Conservation (phyloP, 2,113 vertebrate genomes). For the Pelecanus crispus region DNA sequence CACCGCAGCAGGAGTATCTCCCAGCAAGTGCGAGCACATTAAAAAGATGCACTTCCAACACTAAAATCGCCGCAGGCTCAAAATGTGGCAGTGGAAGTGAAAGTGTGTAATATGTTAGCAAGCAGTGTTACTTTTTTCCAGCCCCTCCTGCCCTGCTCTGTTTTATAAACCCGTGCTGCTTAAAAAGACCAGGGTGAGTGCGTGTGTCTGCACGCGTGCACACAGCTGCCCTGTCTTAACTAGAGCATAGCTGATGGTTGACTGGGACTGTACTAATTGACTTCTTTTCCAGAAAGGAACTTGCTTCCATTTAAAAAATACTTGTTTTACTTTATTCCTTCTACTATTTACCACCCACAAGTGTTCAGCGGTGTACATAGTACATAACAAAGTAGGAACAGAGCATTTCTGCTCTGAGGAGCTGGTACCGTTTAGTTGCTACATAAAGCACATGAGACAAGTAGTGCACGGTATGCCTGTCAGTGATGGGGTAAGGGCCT, state of each 20-base stretch:
- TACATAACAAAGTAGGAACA: neutral
- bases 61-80: neutral
- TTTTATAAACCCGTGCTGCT: neutral
- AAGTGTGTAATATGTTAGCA: slow-evolving; percentile 19
- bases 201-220: neutral
- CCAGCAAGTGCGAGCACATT: neutral
- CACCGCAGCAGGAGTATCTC: neutral
- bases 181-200: neutral
- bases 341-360: neutral
- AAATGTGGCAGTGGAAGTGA: slow-evolving; percentile 33
- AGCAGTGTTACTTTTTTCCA: neutral
- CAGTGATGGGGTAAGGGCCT: neutral
- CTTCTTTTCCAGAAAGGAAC: neutral
- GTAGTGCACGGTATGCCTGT: rapidly evolving
- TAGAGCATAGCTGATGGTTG: neutral
- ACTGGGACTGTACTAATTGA: neutral
- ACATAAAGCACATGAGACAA: neutral
- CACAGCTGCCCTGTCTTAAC: neutral
- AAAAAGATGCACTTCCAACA: neutral
- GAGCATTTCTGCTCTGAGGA: neutral
- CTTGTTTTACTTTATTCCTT: neutral
- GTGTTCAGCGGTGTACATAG: neutral
- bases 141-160: neutral
- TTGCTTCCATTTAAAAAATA: neutral
- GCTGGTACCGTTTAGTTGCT: neutral